A percentile compares a stretch with the other conserved stretches of the same genome.
These are phyloP conservation scores for Apamea monoglypha DNA, from an alignment of 2,888 invertebrate species.

Conservation along the genomic window DNA sequence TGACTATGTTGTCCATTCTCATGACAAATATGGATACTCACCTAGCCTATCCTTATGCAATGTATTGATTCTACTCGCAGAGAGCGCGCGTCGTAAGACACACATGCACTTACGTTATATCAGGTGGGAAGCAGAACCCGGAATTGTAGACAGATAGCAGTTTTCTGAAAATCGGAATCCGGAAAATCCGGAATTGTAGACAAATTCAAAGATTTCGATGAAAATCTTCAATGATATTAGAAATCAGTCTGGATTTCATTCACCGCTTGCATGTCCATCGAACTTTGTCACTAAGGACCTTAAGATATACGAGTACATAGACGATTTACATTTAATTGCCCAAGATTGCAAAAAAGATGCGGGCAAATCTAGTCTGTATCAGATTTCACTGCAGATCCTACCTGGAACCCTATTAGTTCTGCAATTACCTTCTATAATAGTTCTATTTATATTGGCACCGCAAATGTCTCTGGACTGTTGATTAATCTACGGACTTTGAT, in stretches of 20 bases:
- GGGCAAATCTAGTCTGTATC: slow-evolving; percentile 37
- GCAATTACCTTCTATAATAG: slow-evolving; percentile 44
- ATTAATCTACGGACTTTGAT: slow-evolving; percentile 61
- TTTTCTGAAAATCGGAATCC: too few relatives aligned
- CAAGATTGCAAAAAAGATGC: slow-evolving; percentile 38
- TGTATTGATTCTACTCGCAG: slow-evolving; percentile 31
- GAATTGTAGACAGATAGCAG: neutral
- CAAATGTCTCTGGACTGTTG: slow-evolving; percentile 53
- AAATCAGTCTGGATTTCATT: neutral
- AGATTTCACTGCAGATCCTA: slow-evolving; percentile 33
- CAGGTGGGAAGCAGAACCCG: neutral
- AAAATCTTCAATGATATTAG: neutral
- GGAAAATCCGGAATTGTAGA: neutral
- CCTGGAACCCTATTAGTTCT: slow-evolving; percentile 49
- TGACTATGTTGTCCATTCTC: neutral
- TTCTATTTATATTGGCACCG: slow-evolving; percentile 47
- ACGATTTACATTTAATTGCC: slow-evolving; percentile 51
- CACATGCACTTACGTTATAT: neutral
- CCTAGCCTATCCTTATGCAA: neutral
- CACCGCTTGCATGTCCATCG: neutral
- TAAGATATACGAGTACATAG: slow-evolving; percentile 9
- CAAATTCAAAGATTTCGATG: neutral
- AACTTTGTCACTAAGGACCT: slow-evolving; percentile 21
- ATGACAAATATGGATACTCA: neutral
- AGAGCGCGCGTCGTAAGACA: slow-evolving; percentile 4